Conservation (phyloP, 2,797 vertebrate species). For the Catamblyrhynchus diadema region DNA sequence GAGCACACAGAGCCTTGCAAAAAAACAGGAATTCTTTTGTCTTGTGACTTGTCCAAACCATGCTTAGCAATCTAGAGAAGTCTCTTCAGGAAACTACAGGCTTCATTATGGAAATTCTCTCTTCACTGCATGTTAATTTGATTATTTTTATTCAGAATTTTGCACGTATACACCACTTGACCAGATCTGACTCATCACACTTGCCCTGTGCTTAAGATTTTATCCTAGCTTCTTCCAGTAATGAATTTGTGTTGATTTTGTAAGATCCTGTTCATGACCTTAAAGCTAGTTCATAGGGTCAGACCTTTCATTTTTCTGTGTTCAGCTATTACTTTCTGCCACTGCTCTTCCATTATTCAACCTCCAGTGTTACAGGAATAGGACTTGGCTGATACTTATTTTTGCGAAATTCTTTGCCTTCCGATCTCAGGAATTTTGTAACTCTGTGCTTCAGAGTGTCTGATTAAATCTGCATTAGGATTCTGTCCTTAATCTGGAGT, state of each 20-base stretch:
- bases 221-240: conserved; percentile 58
- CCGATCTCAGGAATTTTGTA: conserved; percentile 50
- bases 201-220: conserved; percentile 6
- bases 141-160: conserved; percentile 46
- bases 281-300: conserved; percentile 51
- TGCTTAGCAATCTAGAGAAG: background rate
- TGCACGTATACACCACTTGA: conserved; percentile 31
- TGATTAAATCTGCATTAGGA: conserved; percentile 39
- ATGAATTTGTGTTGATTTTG: conserved; percentile 51
- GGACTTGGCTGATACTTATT: conserved; percentile 41
- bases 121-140: conserved; percentile 13
- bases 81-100: conserved; percentile 28
- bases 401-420: conserved; percentile 58
- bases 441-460: conserved; percentile 24
- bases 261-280: conserved; percentile 52
- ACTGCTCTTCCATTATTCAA: conserved; percentile 43
- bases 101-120: conserved; percentile 29
- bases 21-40: background rate
- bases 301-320: conserved; percentile 45
- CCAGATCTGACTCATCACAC: conserved; percentile 42
- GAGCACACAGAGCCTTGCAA: background rate
- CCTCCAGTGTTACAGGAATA: conserved; percentile 50
- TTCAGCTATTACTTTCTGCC: conserved; percentile 44
- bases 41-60: background rate
- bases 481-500: conserved; percentile 4